Evolutionary conservation across 92 coral and sea anemone species (phyloP).

Genomic region (Diadumene lineata): DNA sequence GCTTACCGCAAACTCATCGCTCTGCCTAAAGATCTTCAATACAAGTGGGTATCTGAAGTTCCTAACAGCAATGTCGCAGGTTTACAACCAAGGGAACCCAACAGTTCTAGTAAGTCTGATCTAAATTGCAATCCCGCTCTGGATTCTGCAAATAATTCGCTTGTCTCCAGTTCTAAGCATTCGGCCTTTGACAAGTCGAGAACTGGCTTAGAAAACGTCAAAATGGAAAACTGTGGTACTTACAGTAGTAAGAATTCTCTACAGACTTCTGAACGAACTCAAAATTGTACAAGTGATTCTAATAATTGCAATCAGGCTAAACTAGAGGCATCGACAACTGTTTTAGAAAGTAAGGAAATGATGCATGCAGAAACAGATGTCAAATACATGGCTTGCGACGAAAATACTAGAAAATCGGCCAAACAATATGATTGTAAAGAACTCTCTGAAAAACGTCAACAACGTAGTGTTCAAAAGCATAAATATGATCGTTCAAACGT

Average conservation of each 20-base stretch:
- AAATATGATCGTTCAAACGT: no score
- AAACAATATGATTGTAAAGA: neutral
- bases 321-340: neutral
- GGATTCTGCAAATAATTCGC: no score
- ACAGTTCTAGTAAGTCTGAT: no score
- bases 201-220: no score
- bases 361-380: neutral
- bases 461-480: no score
- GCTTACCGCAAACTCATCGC: conserved; percentile 78
- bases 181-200: no score
- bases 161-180: no score
- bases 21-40: conserved; percentile 48
- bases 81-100: neutral
- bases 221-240: no score
- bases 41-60: conserved; percentile 29
- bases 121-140: neutral
- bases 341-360: neutral
- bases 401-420: neutral
- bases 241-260: neutral
- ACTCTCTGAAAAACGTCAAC: neutral
- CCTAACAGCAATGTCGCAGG: neutral
- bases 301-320: neutral
- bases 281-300: neutral
- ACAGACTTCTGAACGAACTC: neutral
- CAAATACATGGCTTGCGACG: neutral